phyloP scores from a whole-genome alignment of 2,113 vertebrate genomes.

The Varanus salvator region DNA sequence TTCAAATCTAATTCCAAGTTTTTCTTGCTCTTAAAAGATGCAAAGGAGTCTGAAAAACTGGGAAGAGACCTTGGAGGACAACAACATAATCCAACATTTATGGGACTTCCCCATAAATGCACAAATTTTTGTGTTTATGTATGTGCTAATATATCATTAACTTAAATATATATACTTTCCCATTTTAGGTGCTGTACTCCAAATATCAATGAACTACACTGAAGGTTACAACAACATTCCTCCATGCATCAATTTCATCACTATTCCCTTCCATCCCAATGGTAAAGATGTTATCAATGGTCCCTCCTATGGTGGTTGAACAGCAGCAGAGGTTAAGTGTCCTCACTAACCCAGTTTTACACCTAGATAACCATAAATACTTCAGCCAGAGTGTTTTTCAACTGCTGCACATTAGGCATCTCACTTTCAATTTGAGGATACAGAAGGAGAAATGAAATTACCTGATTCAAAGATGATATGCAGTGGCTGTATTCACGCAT shows the following conservation, averaged over 20 bases:
- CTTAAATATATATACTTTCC: conserved; percentile 26
- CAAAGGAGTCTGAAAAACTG: no score
- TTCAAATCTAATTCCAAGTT: no score
- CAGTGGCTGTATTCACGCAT: no score
- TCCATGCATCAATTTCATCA: conserved; percentile 67
- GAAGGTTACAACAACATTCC: conserved; percentile 62
- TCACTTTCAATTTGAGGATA: no score
- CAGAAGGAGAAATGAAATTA: no score
- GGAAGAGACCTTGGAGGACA: no score
- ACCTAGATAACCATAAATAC: neutral
- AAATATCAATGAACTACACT: conserved; percentile 63
- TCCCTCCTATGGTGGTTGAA: neutral
- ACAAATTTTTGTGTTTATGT: neutral
- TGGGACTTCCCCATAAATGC: neutral
- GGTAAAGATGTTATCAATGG: conserved; percentile 59
- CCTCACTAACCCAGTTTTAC: neutral
- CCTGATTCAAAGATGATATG: no score
- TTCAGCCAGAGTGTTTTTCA: neutral
- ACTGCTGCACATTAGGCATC: neutral
- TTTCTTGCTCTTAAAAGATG: no score
- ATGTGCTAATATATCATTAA: neutral
- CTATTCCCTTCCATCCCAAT: conserved; percentile 78
- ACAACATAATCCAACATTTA: no score
- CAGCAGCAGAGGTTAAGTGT: neutral
- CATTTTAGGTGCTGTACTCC: conserved; percentile 61